Base-by-base conservation (phyloP, 2,888 invertebrate species). In the Calliphora vomitoria region DNA sequence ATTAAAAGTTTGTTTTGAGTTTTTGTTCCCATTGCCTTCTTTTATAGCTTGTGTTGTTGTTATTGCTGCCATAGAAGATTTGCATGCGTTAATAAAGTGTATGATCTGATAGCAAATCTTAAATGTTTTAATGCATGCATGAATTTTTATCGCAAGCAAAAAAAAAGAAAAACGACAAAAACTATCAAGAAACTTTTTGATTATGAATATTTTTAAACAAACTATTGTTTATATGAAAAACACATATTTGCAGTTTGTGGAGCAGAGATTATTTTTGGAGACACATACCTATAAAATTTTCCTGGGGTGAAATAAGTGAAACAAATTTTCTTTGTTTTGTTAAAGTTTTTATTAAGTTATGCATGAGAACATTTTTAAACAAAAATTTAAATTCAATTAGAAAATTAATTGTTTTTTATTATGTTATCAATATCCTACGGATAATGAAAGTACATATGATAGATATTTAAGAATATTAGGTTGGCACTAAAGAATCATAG, bases 61-160 rank as follows among this genome's bases (percentile, higher is more conserved):
- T 80, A 13, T 50, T 74, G 44, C 60, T 64, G 66, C 64, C 44
- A 55, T 41, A 53, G n/a, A 69, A 76, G 60, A 82, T 72, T 66
- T 86, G 71, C 69, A 82, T 76, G 72, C 81, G 76, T 78, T 78
- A 81, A 86, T 85, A 82, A 86, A 86, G 81, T 86, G 53, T 75
- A 58, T 66, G 82, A 82, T 82, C 71, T 58, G 81, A 82, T 86
- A 86, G 71, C 64, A 71, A 72, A 82, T 86, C 81, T 86, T 86
- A 85, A 85, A 81, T 78, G 85, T 86, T 86, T 82, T 78, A 78
- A 64, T 69, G 41, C 72, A 72, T 79, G 47, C 47, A 84, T 72
- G 47, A 47, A 47, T 71, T 72, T 78, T 84, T 72, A 74, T 68
- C 68, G 20, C 74, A 82, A 25, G 25, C 2, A 25, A 1, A 25